A percentile compares a stretch with the other conserved stretches of the same genome.
These are phyloP conservation scores for Ifrita kowaldi DNA, from an alignment of 2,113 vertebrate genomes.

Conservation along the genomic window DNA sequence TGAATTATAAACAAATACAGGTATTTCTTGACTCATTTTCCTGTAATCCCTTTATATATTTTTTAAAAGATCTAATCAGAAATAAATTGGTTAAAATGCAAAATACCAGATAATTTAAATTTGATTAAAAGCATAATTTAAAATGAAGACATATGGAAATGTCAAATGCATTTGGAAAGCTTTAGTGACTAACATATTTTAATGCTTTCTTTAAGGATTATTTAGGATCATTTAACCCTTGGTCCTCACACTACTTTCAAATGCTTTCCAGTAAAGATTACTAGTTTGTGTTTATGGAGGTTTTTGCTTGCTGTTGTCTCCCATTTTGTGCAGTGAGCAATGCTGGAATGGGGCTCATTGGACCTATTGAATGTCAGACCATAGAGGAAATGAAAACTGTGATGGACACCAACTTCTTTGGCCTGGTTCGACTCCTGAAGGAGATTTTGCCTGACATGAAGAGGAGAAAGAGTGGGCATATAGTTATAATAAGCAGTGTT, in stretches of 20 bases:
- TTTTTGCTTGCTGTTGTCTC: not conserved
- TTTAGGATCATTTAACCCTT: not conserved
- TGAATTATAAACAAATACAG: not conserved
- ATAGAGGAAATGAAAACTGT: conserved; percentile 84
- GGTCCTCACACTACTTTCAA: not conserved
- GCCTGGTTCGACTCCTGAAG: conserved; percentile 81
- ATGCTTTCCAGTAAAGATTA: not conserved
- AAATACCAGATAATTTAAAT: not conserved
- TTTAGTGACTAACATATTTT: not conserved
- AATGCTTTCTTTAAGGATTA: not conserved
- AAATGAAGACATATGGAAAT: not conserved
- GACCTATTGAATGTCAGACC: conserved; percentile 84
- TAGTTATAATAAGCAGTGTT: conserved; percentile 86
- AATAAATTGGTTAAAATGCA: not conserved
- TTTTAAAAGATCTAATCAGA: not conserved
- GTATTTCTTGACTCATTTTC: not conserved
- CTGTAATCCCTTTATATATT: not conserved
- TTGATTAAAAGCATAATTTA: not conserved
- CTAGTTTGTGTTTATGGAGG: not conserved
- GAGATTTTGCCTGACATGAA: conserved; percentile 87
- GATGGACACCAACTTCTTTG: conserved; percentile 90
- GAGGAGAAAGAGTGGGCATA: conserved; percentile 80
- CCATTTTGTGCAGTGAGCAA: conserved; percentile 78
- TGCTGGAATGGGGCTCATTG: conserved; percentile 84
- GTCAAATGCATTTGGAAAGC: not conserved